Evolutionary conservation across 1,140 invertebrate species (phyloP).

Genomic region (Steinernema feltiae): DNA sequence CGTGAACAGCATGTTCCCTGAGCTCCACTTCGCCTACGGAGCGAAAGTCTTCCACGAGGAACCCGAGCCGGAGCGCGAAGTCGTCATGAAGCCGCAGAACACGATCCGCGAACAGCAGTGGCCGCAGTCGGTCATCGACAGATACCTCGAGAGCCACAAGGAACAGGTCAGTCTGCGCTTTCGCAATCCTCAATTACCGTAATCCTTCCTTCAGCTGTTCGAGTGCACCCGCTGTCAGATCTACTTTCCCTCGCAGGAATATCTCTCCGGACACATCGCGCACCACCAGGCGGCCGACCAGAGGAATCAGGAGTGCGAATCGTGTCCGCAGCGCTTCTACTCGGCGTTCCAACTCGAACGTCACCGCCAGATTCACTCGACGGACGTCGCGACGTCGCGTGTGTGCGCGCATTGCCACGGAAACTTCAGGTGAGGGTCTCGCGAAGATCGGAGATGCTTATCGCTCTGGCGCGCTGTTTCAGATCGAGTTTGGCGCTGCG

Average conservation of each 20-base stretch:
- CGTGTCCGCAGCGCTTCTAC: not conserved
- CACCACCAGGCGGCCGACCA: not conserved
- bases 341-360: not conserved
- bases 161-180: not conserved
- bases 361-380: not conserved
- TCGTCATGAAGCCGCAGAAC: not conserved
- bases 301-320: not conserved
- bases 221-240: not conserved
- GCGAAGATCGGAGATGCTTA: not conserved
- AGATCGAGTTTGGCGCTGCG: slow-evolving; percentile 8
- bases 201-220: not conserved
- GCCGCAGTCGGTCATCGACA: not conserved
- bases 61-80: not conserved
- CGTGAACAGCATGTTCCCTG: slow-evolving; percentile 5
- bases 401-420: not conserved
- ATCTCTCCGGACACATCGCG: not conserved
- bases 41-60: slow-evolving; percentile 4
- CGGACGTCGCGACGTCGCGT: not conserved
- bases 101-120: not conserved
- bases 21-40: slow-evolving; percentile 1
- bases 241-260: not conserved
- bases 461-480: not conserved
- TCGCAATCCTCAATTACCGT: not conserved
- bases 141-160: not conserved
- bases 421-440: not conserved